Evolutionary conservation across 2,797 vertebrate species (phyloP).

Genomic region (Scleropages formosus): DNA sequence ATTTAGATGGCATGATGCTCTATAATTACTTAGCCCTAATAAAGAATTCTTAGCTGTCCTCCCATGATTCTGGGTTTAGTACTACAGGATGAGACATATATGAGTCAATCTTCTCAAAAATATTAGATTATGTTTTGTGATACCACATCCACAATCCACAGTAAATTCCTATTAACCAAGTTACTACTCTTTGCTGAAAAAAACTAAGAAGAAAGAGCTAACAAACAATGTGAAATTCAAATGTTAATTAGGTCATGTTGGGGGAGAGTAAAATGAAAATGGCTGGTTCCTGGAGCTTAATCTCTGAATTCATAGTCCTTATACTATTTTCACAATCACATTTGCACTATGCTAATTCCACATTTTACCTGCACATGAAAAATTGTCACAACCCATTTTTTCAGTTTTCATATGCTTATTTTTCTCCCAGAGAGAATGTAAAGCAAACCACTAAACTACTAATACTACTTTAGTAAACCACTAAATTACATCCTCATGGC

Average conservation of each 20-base stretch:
- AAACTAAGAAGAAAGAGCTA: conserved; percentile 72
- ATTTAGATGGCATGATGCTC: conserved; percentile 85
- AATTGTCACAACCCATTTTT: conserved; percentile 1
- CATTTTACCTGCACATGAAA: not conserved
- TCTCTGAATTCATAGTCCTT: conserved; percentile 26
- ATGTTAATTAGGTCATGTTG: conserved; percentile 74
- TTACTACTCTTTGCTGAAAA: conserved; percentile 59
- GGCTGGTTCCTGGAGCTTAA: conserved; percentile 40
- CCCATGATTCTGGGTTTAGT: conserved; percentile 80
- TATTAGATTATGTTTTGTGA: conserved; percentile 68
- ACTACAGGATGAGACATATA: conserved; percentile 59
- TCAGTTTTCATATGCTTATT: conserved; percentile 18
- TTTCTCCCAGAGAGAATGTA: not conserved
- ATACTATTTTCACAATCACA: conserved; percentile 48
- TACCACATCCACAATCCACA: conserved; percentile 66
- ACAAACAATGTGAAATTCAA: conserved; percentile 77
- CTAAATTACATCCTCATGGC: not conserved
- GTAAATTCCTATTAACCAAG: conserved; percentile 78
- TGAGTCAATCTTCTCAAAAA: conserved; percentile 70
- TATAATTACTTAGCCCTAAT: conserved; percentile 91
- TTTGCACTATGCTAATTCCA: conserved; percentile 62
- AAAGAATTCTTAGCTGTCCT: conserved; percentile 86
- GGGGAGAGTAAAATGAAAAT: conserved; percentile 70
- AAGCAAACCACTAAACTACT: not conserved
- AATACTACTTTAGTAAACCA: no score